Evolutionary conservation across 2,797 vertebrate species (phyloP), one percentile per base, ranked within the genome.

Genomic region (Octomys mimax): DNA sequence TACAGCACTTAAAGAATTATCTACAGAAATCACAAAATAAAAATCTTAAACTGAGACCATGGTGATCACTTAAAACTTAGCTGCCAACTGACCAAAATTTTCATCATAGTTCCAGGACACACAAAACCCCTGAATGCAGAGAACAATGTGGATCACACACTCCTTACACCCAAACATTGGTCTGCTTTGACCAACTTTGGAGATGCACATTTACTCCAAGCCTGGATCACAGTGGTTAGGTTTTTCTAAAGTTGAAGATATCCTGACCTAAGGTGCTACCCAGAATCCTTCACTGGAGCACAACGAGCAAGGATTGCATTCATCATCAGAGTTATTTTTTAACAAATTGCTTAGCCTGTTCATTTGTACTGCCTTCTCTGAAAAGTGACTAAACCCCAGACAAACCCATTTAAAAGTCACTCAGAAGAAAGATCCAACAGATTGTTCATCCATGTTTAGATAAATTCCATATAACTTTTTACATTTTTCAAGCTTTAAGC

Each of bases 31-130:
- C 36, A 26, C 79, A 33, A 78, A 5, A 13, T 14, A 73, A 86
- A 87, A 39, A 61, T 14, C 61, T 39, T 49, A 68, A 57, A 85
- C 49, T 3, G 14, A 86, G 59, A 66, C 11, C 11, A 88, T 42
- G 33, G 3, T 18, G 46, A 26, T 11, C 87, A 70, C 42, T 52
- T 66, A n/a, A 33, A 89, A 31, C 36, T 28, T 39, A 61, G 22
- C 36, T n/a, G 9, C 11, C 24, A 8, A 19, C 33, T 59, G 28
- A 16, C 2, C 3, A 33, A 8, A 31, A 49, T 83, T 70, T 52
- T 57, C 0, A 7, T 75, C 49, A 21, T 0, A 0, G 26, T 6
- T 70, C 39, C 21, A 39, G 26, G 42, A 26, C 9, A 6, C 19
- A 2, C 8, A 8, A 61, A 22, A 49, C 21, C 33, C 39, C 62